phyloP scores from a whole-genome alignment of 2,888 invertebrate genomes.

The Watsonalla binaria region DNA sequence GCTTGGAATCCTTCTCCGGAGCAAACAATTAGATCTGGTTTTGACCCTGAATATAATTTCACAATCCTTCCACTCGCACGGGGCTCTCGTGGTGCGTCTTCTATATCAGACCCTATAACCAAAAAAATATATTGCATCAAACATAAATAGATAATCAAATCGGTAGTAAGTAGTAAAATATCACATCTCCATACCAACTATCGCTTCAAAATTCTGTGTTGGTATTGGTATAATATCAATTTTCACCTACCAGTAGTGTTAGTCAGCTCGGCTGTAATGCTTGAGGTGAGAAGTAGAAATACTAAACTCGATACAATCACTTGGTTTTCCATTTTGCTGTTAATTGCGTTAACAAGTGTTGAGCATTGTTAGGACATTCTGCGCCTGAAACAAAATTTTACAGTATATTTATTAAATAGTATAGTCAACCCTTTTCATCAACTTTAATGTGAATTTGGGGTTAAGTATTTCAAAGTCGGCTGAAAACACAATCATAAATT shows the following conservation, averaged over 20 bases:
- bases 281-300: not conserved
- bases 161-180: too few species aligned
- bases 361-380: not conserved
- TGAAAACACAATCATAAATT: too few species aligned
- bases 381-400: not conserved
- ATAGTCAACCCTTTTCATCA: too few species aligned
- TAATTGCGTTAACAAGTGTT: not conserved
- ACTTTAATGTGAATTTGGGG: not conserved
- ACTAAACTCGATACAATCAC: not conserved
- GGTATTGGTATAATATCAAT: too few species aligned
- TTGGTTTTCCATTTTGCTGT: not conserved
- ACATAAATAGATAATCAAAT: too few species aligned
- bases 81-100: constrained; percentile 26
- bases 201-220: too few species aligned
- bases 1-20: constrained; percentile 84
- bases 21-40: constrained; percentile 74
- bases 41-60: constrained; percentile 55
- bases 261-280: not conserved
- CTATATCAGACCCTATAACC: constrained; percentile 25
- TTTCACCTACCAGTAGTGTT: not conserved
- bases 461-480: not conserved
- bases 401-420: not conserved
- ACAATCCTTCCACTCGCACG: constrained; percentile 51
- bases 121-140: constrained; percentile 5
- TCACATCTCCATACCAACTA: too few species aligned